A percentile compares a stretch with the other conserved stretches of the same genome.
Evolutionary conservation across 2,797 vertebrate species (phyloP).

Genomic region (Coccyzus lansbergi): DNA sequence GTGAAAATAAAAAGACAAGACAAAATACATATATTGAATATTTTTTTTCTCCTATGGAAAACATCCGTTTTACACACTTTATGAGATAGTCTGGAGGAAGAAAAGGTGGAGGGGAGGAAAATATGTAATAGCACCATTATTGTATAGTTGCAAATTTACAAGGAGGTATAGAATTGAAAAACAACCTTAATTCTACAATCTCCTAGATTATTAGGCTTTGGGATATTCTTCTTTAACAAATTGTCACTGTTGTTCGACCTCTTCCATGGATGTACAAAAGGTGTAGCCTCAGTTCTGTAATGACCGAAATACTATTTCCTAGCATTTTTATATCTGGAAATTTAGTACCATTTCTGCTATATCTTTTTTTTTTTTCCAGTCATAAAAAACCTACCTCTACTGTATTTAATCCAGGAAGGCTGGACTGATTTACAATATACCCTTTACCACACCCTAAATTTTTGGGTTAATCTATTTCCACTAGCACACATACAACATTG

Average conservation of each 20-base stretch:
- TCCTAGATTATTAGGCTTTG: background rate
- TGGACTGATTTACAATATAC: background rate
- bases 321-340: background rate
- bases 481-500: background rate
- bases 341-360: background rate
- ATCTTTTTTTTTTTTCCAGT: background rate
- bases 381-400: background rate
- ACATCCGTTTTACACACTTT: background rate
- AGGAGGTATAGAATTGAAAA: background rate
- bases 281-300: background rate
- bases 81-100: background rate
- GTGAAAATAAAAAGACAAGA: background rate
- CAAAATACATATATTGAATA: constrained; percentile 1
- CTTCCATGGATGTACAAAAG: background rate
- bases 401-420: background rate
- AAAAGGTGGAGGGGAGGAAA: background rate
- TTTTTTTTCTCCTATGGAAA: background rate
- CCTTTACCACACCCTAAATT: background rate
- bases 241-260: background rate
- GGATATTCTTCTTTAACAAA: background rate
- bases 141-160: background rate
- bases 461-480: background rate
- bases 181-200: background rate
- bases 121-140: background rate
- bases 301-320: background rate